Percentiles rank a stretch among this genome's conserved stretches.
Conservation (phyloP, 2,113 vertebrate species). For the Zapus hudsonius region DNA sequence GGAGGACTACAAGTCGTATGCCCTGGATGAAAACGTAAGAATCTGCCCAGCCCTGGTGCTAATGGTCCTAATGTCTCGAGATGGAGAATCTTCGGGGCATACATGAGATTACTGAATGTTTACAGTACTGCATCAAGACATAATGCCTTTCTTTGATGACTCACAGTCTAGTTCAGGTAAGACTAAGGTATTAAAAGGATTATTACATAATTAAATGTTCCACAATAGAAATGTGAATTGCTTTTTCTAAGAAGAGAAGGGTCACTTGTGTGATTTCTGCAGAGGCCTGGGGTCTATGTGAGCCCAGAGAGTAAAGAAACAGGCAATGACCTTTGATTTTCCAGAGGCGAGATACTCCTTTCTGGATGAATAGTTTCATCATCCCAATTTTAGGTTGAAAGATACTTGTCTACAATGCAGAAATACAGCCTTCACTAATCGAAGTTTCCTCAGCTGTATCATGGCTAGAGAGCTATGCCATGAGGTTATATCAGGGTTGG, state of each 20-base stretch:
- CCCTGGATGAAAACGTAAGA: no score
- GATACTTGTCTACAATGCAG: background rate
- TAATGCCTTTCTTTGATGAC: background rate
- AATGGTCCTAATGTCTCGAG: background rate
- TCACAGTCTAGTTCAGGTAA: background rate
- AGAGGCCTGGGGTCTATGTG: background rate
- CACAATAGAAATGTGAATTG: background rate
- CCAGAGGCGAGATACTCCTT: background rate
- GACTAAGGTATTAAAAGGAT: background rate
- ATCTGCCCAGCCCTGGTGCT: no score
- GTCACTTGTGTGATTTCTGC: background rate
- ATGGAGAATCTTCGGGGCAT: background rate
- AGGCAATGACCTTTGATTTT: rapidly evolving
- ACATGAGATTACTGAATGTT: background rate
- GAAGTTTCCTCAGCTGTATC: background rate
- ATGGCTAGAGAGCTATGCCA: background rate
- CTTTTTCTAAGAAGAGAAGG: background rate
- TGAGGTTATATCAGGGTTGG: background rate
- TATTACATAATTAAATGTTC: background rate
- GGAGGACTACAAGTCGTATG: no score
- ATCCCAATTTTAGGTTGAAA: background rate
- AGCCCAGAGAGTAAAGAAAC: background rate
- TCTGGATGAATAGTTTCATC: background rate
- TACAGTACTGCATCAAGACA: background rate
- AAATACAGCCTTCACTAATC: background rate